phyloP scores from a whole-genome alignment of 2,113 vertebrate species.

The mouse (Mus musculus) region DNA sequence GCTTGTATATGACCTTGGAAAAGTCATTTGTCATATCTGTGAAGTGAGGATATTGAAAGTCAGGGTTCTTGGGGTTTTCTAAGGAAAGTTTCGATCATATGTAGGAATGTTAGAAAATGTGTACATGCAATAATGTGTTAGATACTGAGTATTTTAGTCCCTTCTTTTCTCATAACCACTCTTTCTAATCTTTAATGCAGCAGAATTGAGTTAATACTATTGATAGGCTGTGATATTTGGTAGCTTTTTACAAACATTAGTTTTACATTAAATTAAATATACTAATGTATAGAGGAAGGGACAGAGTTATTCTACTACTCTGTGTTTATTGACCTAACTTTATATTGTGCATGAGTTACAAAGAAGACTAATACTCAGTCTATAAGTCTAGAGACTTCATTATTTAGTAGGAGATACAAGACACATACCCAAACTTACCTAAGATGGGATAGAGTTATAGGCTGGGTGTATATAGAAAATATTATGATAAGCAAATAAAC shows the following conservation, averaged over 20 bases:
- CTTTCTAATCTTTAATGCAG: neutral
- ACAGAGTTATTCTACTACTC: neutral
- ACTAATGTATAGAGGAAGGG: neutral
- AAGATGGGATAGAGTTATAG: neutral
- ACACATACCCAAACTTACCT: neutral
- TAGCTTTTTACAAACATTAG: slow-evolving; percentile 46
- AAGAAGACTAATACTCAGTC: neutral
- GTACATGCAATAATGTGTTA: neutral
- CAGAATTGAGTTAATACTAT: slow-evolving; percentile 17
- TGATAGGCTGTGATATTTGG: neutral
- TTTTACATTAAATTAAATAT: neutral
- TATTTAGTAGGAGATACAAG: neutral
- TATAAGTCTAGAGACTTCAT: neutral
- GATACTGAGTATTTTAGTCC: neutral
- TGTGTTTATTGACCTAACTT: neutral
- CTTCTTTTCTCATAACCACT: neutral
- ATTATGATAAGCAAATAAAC: neutral
- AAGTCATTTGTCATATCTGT: slow-evolving; percentile 23
- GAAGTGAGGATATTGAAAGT: neutral
- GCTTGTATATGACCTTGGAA: neutral
- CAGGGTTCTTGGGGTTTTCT: neutral
- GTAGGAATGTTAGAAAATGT: slow-evolving; percentile 4
- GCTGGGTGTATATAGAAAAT: neutral
- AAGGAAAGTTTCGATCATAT: neutral
- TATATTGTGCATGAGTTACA: neutral